Base-by-base conservation (phyloP, 2,888 invertebrate genomes). In the Zhengitettix transpicula region DNA sequence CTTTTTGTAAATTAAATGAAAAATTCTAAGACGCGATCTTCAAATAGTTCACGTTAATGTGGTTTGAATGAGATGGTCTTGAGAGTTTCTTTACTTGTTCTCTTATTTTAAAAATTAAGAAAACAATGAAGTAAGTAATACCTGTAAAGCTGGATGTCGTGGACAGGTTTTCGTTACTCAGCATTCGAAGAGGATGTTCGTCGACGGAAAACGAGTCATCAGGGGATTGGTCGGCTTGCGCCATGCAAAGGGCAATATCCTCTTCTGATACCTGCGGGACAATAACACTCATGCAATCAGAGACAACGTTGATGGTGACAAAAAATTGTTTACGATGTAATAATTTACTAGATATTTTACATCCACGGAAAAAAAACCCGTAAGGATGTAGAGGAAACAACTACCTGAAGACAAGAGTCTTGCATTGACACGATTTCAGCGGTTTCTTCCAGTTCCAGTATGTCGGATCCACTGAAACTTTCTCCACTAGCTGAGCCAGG, bases 151-250 rank as follows among this genome's bases (percentile, higher is more conserved):
- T 92, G 44, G 92, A 92, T 10, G 91, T 89, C 16, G 89, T 85
- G 9, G 92, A 91, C 65, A 93, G 77, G 73, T 92, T 92, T 76
- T 93, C 92, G 74, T 92, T 89, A 69, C 92, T 93, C 53, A 94
- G 78, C 67, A 92, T 88, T 65, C 92, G 79, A 57, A 94, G 74
- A 0, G 93, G 93, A 77, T 93, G 93, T 69, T 88, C 89, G 69
- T 85, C 85, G 67, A 87, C 87, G 28, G 28, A 28, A 28, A 28
- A 28, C 42, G 82, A 81, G 73, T 87, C 86, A 1, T 81, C 82
- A 44, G 85, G 71, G 55, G 82, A 83, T 73, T 84, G 83, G 68
- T 85, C 84, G 57, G 75, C 74, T 66, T 77, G 78, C 51, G 85
- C 85, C 88, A 91, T 89, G 68, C 90, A 89, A 58, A 85, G 78